A percentile compares a stretch with the other conserved stretches of the same genome.
phyloP scores from a whole-genome alignment of 2,797 vertebrate genomes.

The Pagetopsis macropterus region DNA sequence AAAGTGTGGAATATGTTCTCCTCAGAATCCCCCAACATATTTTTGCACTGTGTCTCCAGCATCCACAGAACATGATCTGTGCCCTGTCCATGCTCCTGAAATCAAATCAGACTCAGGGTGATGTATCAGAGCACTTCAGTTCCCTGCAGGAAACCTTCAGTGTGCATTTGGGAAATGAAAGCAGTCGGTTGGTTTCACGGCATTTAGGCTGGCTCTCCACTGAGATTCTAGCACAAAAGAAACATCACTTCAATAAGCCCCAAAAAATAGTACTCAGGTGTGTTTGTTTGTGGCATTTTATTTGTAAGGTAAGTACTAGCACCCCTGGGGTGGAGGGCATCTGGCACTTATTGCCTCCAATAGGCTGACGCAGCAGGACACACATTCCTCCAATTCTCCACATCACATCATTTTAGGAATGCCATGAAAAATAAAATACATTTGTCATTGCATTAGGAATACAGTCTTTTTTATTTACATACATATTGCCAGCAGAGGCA shows the following conservation, averaged over 20 bases:
- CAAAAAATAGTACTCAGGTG: conserved; percentile 13
- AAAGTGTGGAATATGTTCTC: neutral
- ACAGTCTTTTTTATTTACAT: neutral
- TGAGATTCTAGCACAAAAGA: conserved; percentile 14
- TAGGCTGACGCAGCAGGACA: conserved; percentile 25
- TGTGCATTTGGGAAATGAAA: conserved; percentile 19
- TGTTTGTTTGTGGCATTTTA: neutral
- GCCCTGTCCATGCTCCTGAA: conserved; percentile 1
- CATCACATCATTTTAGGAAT: conserved; percentile 31
- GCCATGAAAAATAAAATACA: neutral
- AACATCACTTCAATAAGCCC: neutral
- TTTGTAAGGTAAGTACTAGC: neutral
- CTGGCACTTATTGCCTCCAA: conserved; percentile 37
- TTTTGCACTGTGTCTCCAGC: neutral
- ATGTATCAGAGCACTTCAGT: neutral
- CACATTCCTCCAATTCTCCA: conserved; percentile 38
- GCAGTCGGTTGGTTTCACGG: neutral
- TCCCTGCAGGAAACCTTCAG: neutral
- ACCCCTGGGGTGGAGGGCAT: conserved; percentile 17
- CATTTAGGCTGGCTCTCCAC: neutral
- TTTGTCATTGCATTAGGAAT: neutral
- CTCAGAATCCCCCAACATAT: neutral
- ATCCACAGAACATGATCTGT: neutral
- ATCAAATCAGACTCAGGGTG: conserved; percentile 7
- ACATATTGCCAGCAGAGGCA: neutral